Evolutionary conservation across 1,140 invertebrate genomes (phyloP), one percentile per base, ranked within the genome.

Genomic region (Philaenus spumarius): DNA sequence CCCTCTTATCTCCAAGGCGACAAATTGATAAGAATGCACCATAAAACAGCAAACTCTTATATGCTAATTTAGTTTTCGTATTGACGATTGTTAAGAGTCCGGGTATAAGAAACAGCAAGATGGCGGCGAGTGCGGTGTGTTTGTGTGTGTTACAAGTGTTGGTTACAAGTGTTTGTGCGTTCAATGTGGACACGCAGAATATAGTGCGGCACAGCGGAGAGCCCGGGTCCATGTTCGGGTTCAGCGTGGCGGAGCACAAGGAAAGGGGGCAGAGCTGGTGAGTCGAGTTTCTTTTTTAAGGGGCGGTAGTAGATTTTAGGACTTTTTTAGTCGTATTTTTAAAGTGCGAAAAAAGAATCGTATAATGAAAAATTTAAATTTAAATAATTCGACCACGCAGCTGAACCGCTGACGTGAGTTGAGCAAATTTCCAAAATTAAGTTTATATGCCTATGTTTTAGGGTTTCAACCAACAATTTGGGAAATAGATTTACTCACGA

Each of bases 201-300:
- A 69, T 69, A n/a, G 62, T 75, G 12, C 67, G 71, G 17, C 73
- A 77, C 56, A 62, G 68, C 5, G 74, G 76, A 1, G 64, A 69
- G 0, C 57, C 62, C 4, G 72, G 69, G 9, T 75, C 75, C 47
- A 77, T 77, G 69, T 80, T 81, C 63, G 79, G 79, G 39, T 80
- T 75, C 62, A 73, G 77, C 17, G 75, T 80, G 19, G 77, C 77
- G 15, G 69, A 76, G 60, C 77, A 80, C 66, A 67, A 71, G 53
- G 73, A 76, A 54, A 68, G 71, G 40, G 70, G 72, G 11, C 62
- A 68, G 14, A 75, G 72, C 60, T 76, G 75, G 77, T 78, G 68
- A 75, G 75, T n/a, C n/a, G n/a, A n/a, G n/a, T n/a, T n/a, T n/a
- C n/a, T n/a, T n/a, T n/a, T n/a, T n/a, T n/a, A n/a, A n/a, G n/a